These are phyloP conservation scores for Mormyrus iriodes DNA, from an alignment of 2,113 vertebrate species.

Conservation along the genomic window DNA sequence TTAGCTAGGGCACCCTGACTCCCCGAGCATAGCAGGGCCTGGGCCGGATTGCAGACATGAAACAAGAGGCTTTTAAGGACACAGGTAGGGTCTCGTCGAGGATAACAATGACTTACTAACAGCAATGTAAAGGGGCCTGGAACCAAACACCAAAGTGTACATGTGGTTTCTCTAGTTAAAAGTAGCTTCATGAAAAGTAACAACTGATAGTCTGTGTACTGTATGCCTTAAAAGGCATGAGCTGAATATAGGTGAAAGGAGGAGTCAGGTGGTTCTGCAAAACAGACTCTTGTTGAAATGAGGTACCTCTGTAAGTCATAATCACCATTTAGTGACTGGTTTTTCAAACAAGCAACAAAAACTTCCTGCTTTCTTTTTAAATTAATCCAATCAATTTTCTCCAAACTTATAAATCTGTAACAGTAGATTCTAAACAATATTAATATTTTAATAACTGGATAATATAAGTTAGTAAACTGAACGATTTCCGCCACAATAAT, in stretches of 20 bases:
- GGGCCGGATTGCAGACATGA: not conserved
- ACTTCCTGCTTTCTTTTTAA: not conserved
- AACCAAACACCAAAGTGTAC: not conserved
- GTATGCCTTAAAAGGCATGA: not conserved
- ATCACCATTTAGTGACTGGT: not conserved
- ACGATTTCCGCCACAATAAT: too few species aligned
- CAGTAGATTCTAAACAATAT: too few species aligned
- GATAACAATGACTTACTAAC: not conserved
- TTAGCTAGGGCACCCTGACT: not conserved
- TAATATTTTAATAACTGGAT: too few species aligned
- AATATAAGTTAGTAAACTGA: too few species aligned
- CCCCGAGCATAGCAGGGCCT: not conserved
- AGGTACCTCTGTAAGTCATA: not conserved
- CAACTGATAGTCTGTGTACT: not conserved
- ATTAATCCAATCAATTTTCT: too few species aligned
- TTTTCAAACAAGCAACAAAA: not conserved
- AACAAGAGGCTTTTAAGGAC: not conserved
- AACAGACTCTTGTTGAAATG: not conserved
- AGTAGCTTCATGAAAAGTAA: not conserved
- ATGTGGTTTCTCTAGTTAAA: not conserved
- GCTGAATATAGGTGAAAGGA: not conserved
- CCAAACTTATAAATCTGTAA: too few species aligned
- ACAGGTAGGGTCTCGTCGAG: not conserved
- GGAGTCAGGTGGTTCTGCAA: not conserved
- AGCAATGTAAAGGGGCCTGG: not conserved